A percentile compares a stretch with the other conserved stretches of the same genome.
Evolutionary conservation across 2,113 vertebrate species (phyloP).

Genomic region (Leptodactylus fuscus): DNA sequence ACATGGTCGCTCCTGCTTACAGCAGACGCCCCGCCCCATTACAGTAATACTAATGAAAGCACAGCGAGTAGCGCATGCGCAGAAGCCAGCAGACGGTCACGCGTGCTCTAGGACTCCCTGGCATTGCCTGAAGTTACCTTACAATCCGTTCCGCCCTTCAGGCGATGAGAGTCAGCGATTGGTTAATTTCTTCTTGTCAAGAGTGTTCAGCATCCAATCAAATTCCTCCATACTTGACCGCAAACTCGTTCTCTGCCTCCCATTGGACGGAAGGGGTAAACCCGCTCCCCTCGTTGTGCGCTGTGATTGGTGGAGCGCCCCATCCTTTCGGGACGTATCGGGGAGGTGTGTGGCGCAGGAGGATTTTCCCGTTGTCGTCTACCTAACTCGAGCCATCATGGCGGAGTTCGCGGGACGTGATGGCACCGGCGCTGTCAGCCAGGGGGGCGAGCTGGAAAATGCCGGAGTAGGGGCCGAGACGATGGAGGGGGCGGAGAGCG

Average conservation of each 20-base stretch:
- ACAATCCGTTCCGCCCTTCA: constrained; percentile 12
- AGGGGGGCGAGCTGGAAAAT: constrained; percentile 42
- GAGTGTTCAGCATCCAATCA: background rate
- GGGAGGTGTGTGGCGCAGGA: constrained; percentile 56
- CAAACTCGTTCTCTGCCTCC: background rate
- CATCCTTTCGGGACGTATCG: background rate
- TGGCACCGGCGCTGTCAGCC: background rate
- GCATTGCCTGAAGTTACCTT: constrained; percentile 55
- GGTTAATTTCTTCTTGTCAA: background rate
- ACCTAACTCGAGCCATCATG: constrained; percentile 66
- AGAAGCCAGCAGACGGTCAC: background rate
- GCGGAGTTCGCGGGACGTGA: constrained; percentile 46
- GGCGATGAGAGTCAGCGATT: background rate
- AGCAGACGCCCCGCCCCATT: background rate
- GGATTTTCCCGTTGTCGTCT: constrained; percentile 54
- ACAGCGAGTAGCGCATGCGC: background rate
- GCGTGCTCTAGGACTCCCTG: constrained; percentile 4
- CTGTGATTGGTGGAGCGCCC: background rate
- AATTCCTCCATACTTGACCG: background rate
- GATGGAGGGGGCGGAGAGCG: constrained; percentile 69
- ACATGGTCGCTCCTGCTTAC: too few species aligned
- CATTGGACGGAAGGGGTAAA: background rate
- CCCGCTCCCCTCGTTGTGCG: background rate
- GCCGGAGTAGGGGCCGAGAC: background rate
- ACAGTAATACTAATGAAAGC: background rate